phyloP scores from a whole-genome alignment of 2,113 vertebrate species.

The Mugil cephalus region DNA sequence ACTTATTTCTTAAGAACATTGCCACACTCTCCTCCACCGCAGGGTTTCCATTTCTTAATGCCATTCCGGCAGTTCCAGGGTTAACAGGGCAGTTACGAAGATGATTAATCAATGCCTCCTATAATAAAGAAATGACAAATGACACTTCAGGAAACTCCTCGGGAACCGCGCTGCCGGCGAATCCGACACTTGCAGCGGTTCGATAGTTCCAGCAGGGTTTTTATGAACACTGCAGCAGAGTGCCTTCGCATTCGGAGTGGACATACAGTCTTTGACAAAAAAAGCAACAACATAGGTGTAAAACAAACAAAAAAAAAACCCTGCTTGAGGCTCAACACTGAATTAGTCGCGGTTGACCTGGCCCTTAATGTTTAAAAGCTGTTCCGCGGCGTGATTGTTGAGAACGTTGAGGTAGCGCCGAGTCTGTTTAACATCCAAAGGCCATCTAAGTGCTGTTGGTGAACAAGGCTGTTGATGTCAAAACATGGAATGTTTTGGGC shows the following conservation, averaged over 20 bases:
- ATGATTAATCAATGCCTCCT: conserved; percentile 46
- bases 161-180: conserved; percentile 5
- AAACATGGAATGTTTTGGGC: conserved; percentile 75
- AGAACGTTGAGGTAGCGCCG: conserved; percentile 24
- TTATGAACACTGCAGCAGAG: conserved; percentile 20
- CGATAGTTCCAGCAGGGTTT: conserved; percentile 18
- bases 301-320: background rate
- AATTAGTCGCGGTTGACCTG: conserved; percentile 55
- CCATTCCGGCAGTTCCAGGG: conserved; percentile 1
- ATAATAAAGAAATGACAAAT: conserved; percentile 39
- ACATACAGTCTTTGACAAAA: background rate
- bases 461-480: conserved; percentile 69
- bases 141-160: conserved; percentile 5
- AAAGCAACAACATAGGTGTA: background rate
- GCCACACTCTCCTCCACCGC: conserved; percentile 3
- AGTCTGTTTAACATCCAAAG: conserved; percentile 50
- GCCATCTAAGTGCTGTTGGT: conserved; percentile 51
- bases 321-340: conserved; percentile 47
- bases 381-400: conserved; percentile 69
- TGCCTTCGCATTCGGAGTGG: conserved; percentile 1
- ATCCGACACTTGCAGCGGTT: background rate
- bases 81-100: conserved; percentile 36
- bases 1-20: conserved; percentile 14
- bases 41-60: conserved; percentile 38
- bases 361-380: conserved; percentile 50